Evolutionary conservation across 2,797 vertebrate species (phyloP).

Genomic region (Chloroceryle amazona): DNA sequence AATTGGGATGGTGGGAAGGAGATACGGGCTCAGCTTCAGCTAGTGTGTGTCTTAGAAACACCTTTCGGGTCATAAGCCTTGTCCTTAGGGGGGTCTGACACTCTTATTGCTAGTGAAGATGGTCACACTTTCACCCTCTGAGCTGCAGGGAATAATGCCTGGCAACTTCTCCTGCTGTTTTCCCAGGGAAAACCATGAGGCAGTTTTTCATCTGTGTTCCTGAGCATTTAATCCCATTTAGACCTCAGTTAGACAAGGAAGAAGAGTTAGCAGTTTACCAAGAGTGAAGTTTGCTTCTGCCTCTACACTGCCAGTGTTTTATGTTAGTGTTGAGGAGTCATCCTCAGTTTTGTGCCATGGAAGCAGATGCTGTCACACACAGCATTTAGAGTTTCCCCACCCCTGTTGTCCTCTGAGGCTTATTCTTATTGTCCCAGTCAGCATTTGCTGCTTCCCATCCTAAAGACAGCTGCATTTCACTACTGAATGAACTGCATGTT

Average conservation of each 20-base stretch:
- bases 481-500: not conserved
- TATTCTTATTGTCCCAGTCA: not conserved
- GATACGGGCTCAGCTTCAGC: not conserved
- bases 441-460: not conserved
- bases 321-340: not conserved
- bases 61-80: not conserved
- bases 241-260: not conserved
- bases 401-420: not conserved
- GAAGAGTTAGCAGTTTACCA: not conserved
- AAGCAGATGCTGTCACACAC: not conserved
- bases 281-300: not conserved
- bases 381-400: not conserved
- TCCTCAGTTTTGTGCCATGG: not conserved
- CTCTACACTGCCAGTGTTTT: not conserved
- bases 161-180: not conserved
- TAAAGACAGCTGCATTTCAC: not conserved
- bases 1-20: not conserved
- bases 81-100: not conserved
- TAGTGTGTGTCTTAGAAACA: not conserved
- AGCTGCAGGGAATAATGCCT: not conserved
- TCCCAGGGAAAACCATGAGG: not conserved
- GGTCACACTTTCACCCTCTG: not conserved
- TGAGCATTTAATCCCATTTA: not conserved
- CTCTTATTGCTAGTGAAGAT: not conserved
- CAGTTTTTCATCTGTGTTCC: not conserved